A percentile compares a stretch with the other conserved stretches of the same genome.
phyloP scores from a whole-genome alignment of 2,888 invertebrate species.

The Galerucella pusilla region DNA sequence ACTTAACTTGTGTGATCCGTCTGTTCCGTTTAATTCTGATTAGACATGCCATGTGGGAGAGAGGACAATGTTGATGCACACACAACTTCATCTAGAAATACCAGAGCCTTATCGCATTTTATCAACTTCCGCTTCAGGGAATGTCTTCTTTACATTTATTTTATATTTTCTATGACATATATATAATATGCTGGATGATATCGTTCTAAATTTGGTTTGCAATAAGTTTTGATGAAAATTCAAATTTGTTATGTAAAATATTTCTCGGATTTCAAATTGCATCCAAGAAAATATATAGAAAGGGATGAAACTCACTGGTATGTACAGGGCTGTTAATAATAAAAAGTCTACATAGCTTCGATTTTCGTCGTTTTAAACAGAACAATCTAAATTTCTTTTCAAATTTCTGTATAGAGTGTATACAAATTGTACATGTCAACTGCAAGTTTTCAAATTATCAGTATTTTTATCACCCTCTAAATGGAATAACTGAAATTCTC shows the following conservation, averaged over 20 bases:
- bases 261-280: background rate
- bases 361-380: too few species aligned
- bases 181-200: slow-evolving; percentile 10
- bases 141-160: slow-evolving; percentile 6
- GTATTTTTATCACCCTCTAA: too few species aligned
- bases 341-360: background rate
- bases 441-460: too few species aligned
- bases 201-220: background rate
- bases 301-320: background rate
- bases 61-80: slow-evolving; percentile 24
- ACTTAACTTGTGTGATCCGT: slow-evolving; percentile 36
- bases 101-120: slow-evolving; percentile 37
- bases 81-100: slow-evolving; percentile 38
- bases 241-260: background rate
- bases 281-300: background rate
- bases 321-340: background rate
- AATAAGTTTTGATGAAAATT: slow-evolving; percentile 10
- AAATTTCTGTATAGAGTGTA: too few species aligned
- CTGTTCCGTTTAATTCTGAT: slow-evolving; percentile 34
- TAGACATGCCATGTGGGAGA: slow-evolving; percentile 32
- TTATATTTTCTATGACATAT: slow-evolving; percentile 12
- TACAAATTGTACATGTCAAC: too few species aligned
- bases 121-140: slow-evolving; percentile 41
- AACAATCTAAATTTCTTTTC: too few species aligned
- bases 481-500: too few species aligned